A percentile compares a stretch with the other conserved stretches of the same genome.
phyloP scores from a whole-genome alignment of 2,797 vertebrate genomes.

The Sebastes steindachneri region DNA sequence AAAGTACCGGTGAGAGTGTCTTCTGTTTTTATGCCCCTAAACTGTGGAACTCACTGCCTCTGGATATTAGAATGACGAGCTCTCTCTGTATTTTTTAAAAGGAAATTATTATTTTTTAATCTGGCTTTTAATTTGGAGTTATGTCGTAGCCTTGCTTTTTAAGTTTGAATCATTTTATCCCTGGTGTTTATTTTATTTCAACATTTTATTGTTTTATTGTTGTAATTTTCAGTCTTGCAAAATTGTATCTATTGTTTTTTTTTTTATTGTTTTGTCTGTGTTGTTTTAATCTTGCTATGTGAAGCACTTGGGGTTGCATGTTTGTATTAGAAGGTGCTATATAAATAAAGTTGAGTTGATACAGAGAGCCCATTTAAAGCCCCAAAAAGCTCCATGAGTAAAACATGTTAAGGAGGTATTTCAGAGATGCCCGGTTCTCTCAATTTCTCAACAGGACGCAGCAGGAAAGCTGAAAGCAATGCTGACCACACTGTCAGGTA shows the following conservation, averaged over 20 bases:
- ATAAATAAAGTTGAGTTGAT: background rate
- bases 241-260: too few species aligned
- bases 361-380: background rate
- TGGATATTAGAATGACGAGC: background rate
- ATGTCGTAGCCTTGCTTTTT: fast-evolving
- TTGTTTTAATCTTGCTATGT: too few species aligned
- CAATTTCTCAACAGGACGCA: slow-evolving; percentile 10
- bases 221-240: background rate
- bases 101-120: background rate
- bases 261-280: too few species aligned
- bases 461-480: slow-evolving; percentile 37
- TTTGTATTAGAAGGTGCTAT: background rate
- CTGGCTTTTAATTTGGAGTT: background rate
- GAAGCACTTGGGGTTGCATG: background rate
- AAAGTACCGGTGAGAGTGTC: too few species aligned
- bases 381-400: background rate
- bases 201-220: background rate
- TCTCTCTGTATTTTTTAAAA: background rate
- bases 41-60: too few species aligned
- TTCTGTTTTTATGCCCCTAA: too few species aligned
- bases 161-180: background rate
- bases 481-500: slow-evolving; percentile 34
- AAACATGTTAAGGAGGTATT: slow-evolving; percentile 1
- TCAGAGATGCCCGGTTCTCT: slow-evolving; percentile 7
- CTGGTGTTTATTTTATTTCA: background rate